Evolutionary conservation across 1,140 invertebrate species (phyloP), one percentile per base, ranked within the genome.

Genomic region (Metaphire vulgaris): DNA sequence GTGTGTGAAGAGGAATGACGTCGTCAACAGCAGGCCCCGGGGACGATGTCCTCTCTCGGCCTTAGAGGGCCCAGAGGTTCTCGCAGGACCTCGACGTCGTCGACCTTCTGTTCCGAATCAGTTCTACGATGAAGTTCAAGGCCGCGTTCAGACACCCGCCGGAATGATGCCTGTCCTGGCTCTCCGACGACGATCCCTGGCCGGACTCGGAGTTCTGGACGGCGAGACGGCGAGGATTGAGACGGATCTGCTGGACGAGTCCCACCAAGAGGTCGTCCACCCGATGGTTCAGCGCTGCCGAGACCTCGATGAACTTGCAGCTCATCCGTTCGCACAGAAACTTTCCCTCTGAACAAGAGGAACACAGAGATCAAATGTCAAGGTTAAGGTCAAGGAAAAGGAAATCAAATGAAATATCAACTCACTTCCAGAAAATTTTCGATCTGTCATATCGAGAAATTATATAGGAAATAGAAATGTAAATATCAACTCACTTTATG

Each of bases 251-350:
- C 15, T 85, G 87, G 29, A 93, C 87, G 77, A 93, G 89, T 0
- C 92, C 92, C 0, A 93, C 91, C 2, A 94, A 85, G 0, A 94
- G 87, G 79, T 93, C 91, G 81, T 94, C 92, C 1, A 94, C 91
- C 80, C 93, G 91, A 79, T 93, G 91, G 76, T 92, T 91, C 33
- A 94, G 86, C 0, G 91, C 91, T 1, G 91, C 91, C 0, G 92
- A 93, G 0, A 92, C 92, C 83, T 94, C 92, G 78, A 93, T 92
- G 81, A 92, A 92, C 81, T 93, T 93, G 82, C 91, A 92, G 32
- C 89, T 89, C 79, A 90, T 91, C 21, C 88, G 89, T 75, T 89
- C 89, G n/a, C 91, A 91, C 72, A 92, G 81, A 1, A 78, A 71
- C 72, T 81, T 81, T 0, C 80, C 83, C 34, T 85, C 84, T 85